A percentile compares a stretch with the other conserved stretches of the same genome.
Evolutionary conservation across 1,140 invertebrate genomes (phyloP).

Genomic region (Scaptomyza hsui): DNA sequence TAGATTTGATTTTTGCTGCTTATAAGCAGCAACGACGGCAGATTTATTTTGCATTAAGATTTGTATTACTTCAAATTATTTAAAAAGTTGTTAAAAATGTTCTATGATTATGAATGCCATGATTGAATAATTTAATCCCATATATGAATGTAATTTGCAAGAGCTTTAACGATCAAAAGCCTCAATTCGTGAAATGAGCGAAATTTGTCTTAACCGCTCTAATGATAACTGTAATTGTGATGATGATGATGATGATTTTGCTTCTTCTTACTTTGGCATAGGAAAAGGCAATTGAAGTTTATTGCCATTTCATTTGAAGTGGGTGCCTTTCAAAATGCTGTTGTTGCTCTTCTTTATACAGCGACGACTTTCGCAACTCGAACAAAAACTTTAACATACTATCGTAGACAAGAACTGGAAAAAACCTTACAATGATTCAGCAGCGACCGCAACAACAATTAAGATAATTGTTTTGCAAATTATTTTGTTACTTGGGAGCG

Average conservation of each 20-base stretch:
- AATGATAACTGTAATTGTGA: slow-evolving; percentile 18
- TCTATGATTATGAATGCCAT: not conserved
- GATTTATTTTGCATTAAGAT: too few relatives aligned
- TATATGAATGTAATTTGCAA: not conserved
- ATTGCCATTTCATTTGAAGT: slow-evolving; percentile 2
- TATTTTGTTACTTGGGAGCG: slow-evolving; percentile 3
- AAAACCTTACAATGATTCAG: slow-evolving; percentile 16
- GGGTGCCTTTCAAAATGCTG: not conserved
- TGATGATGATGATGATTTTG: slow-evolving; percentile 1
- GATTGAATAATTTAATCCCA: not conserved
- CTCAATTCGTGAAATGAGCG: slow-evolving; percentile 37
- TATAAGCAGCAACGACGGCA: not conserved
- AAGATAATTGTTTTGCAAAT: slow-evolving; percentile 34
- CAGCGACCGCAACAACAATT: slow-evolving; percentile 2
- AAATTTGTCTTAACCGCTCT: slow-evolving; percentile 26
- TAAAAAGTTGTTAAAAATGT: not conserved
- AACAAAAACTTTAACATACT: slow-evolving; percentile 18
- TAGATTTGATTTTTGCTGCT: not conserved
- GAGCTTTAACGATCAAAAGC: slow-evolving; percentile 8
- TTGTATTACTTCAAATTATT: not conserved
- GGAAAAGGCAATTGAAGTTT: not conserved
- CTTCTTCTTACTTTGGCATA: not conserved
- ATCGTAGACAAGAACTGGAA: not conserved
- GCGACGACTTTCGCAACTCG: slow-evolving; percentile 16
- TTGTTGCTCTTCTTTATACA: not conserved